Conservation (phyloP, 1,140 invertebrate genomes). For the Delia radicum region DNA sequence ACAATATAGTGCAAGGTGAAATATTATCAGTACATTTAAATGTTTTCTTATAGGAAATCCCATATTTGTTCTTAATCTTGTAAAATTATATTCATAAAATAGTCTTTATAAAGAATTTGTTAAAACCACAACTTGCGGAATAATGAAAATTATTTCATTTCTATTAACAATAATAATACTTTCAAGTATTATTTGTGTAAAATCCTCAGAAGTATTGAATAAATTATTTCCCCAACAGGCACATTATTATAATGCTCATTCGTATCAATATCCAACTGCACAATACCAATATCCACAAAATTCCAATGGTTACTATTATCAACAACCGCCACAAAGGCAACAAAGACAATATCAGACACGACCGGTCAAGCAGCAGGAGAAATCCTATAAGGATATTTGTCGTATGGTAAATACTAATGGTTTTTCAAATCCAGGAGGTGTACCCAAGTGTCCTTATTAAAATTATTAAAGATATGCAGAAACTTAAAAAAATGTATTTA, state of each 20-base stretch:
- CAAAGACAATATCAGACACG: background rate
- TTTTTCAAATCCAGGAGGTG: constrained; percentile 40
- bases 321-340: constrained; percentile 16
- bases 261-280: background rate
- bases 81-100: background rate
- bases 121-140: background rate
- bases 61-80: background rate
- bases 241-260: constrained; percentile 11
- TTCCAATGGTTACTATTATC: background rate
- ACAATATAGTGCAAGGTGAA: background rate
- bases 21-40: background rate
- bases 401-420: constrained; percentile 43
- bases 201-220: background rate
- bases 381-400: constrained; percentile 47
- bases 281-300: background rate
- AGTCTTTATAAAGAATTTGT: background rate
- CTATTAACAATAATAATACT: background rate
- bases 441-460: constrained; percentile 43
- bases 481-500: too few relatives aligned
- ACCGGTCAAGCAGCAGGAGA: constrained; percentile 13
- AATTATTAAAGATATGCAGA: too few relatives aligned
- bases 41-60: background rate
- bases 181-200: background rate
- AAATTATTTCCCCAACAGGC: background rate
- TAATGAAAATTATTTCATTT: background rate